Evolutionary conservation across 2,888 invertebrate species (phyloP).

Genomic region (Caenorhabditis becei): DNA sequence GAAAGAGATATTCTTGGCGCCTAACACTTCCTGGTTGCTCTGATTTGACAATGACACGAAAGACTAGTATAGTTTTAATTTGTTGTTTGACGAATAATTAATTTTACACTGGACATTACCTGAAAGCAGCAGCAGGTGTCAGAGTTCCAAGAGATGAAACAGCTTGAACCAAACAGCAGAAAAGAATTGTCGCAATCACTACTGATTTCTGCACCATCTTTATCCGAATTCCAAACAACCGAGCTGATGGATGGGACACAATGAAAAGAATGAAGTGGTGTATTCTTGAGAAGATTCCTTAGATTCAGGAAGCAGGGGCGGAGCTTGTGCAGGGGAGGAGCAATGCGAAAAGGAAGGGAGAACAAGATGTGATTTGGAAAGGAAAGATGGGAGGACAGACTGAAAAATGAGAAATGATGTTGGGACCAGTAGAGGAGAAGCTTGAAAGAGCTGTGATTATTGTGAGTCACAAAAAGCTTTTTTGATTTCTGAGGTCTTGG

Average conservation of each 20-base stretch:
- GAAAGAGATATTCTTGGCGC: not conserved
- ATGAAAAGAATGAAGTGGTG: not conserved
- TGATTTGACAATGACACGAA: not conserved
- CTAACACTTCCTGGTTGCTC: not conserved
- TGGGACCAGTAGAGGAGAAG: not conserved
- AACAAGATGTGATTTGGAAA: not conserved
- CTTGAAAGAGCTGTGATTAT: too few relatives aligned
- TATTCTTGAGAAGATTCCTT: not conserved
- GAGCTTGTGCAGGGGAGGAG: slow-evolving; percentile 6
- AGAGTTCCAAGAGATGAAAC: slow-evolving; percentile 20
- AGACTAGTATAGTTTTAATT: not conserved
- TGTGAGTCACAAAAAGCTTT: too few relatives aligned
- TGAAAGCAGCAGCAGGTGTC: slow-evolving; percentile 33
- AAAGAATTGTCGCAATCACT: slow-evolving; percentile 10
- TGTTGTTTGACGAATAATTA: not conserved
- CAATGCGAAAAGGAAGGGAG: not conserved
- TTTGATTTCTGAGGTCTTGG: too few relatives aligned
- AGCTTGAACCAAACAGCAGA: slow-evolving; percentile 16
- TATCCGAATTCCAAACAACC: not conserved
- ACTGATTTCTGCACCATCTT: slow-evolving; percentile 29
- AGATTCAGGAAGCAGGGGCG: not conserved
- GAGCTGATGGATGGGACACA: not conserved
- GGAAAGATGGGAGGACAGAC: not conserved
- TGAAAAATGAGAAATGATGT: not conserved
- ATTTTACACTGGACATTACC: too few relatives aligned